Evolutionary conservation across 2,113 vertebrate genomes (phyloP), one percentile per base, ranked within the genome.

Genomic region (Mirza zaza): DNA sequence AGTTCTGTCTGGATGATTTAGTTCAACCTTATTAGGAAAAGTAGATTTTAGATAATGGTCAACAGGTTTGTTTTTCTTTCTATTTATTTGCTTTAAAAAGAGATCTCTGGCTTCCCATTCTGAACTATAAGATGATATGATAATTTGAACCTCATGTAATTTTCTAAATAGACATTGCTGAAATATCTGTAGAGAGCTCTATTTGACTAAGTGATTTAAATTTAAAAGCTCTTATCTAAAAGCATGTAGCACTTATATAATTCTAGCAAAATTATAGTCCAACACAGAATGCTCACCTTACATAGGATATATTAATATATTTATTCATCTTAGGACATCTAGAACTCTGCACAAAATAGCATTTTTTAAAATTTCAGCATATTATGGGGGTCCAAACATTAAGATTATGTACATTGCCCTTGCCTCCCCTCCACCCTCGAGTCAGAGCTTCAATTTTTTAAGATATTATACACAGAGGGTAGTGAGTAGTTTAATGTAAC

Each of bases 81-180:
- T 67, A 81, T 18, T 79, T 79, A 39, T 86, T 97, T 71, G 48
- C 27, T 80, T 96, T 77, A 39, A 77, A 70, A 84, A 77, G 48
- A 34, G 18, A 14, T 48, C 17, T 88, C 13, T 80, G 39, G 84
- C 23, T 91, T 87, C 9, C 12, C 13, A 75, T 55, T 87, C 29
- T 88, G 82, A 84, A n/a, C 48, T 77, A 80, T 61, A 82, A 82
- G 36, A 61, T 80, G 17, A 71, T 73, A 52, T 23, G 48, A 59
- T 73, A 55, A 84, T 68, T 57, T 71, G 63, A 95, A 82, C 11
- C 45, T 8, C n/a, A 36, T 12, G 3, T 23, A 57, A 87, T 67
- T 95, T 96, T 91, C 42, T 57, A 93, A 88, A 88, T 55, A 45
- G 18, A 85, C 34, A 8, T 76, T 84, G 85, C 42, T 95, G 59